Base-by-base conservation (phyloP, 2,888 invertebrate species). In the Sisyra terminalis region DNA sequence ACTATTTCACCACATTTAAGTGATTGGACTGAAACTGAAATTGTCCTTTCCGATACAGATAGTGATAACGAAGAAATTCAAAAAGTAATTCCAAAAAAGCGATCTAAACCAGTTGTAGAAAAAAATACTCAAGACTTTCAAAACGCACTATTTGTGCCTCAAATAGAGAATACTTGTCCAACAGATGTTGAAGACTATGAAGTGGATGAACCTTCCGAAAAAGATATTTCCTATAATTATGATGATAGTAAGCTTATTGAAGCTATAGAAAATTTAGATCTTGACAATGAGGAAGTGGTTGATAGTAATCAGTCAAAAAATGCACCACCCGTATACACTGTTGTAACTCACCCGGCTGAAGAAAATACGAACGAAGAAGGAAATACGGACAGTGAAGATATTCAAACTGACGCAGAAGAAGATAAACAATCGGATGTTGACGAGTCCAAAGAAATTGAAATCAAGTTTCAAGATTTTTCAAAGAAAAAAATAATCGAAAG, bases 1-100 rank as follows among this genome's bases (percentile, higher is more conserved):
- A 46, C 46, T 17, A 29, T 46, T 10, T 45, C 43, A n/a, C 46
- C 49, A 18, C 40, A 45, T 16, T 32, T 45, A 10, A 44, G 49
- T 47, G 48, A 49, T 30, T 36, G 54, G 13, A 60, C 64, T 13
- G 64, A 65, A 48, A 51, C 58, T 31, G 64, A 64, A 51, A 49
- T 57, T 7, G 47, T 64, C 29, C 50, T 54, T 31, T 59, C 62
- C 11, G 64, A 64, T 42, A 54, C 55, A 16, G 60, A 60, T 29
- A 53, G 52, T n/a, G 52, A 55, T 15, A 53, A 51, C 13, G 45
- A 44, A 29, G 38, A 44, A 4, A 52, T 52, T 40, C 44, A 43
- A 14, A 47, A 46, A 32, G 52, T 48, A 44, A 47, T 45, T 24
- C 48, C 51, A 11, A 45, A 43, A 11, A 40, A 38, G 41, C 39